Conservation (phyloP, 2,797 vertebrate genomes). For the Aphelocoma californica region DNA sequence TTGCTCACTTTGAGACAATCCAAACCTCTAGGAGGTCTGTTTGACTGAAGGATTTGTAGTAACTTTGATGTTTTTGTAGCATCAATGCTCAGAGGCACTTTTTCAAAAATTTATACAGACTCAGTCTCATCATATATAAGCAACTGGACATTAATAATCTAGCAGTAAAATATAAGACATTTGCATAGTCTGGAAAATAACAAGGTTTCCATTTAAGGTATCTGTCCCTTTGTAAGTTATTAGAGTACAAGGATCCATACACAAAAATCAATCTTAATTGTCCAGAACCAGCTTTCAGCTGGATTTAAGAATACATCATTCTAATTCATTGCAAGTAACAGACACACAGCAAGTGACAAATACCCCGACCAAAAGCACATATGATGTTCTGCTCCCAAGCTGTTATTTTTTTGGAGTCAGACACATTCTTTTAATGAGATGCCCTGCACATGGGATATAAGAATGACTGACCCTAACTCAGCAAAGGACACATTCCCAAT, state of each 20-base stretch:
- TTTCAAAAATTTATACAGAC: not conserved
- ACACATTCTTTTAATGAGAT: not conserved
- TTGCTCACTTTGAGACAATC: constrained; percentile 27
- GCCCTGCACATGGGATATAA: not conserved
- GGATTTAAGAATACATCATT: not conserved
- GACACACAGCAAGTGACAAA: not conserved
- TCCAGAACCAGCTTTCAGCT: not conserved
- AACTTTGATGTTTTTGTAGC: not conserved
- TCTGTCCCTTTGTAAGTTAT: not conserved
- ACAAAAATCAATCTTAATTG: constrained; percentile 21
- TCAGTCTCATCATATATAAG: not conserved
- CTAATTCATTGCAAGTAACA: not conserved
- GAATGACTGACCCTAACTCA: not conserved
- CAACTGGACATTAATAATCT: not conserved
- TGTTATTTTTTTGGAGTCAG: not conserved
- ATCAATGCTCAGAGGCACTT: not conserved
- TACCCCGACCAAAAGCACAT: not conserved
- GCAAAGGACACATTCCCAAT: not conserved
- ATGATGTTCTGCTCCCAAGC: not conserved
- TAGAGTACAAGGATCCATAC: not conserved
- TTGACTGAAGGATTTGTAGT: constrained; percentile 6
- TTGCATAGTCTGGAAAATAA: constrained; percentile 10
- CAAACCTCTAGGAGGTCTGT: not conserved
- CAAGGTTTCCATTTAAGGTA: not conserved
- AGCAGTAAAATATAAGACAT: not conserved